Evolutionary conservation across 92 coral and sea anemone species (phyloP).

Genomic region (Phymanthus crucifer): DNA sequence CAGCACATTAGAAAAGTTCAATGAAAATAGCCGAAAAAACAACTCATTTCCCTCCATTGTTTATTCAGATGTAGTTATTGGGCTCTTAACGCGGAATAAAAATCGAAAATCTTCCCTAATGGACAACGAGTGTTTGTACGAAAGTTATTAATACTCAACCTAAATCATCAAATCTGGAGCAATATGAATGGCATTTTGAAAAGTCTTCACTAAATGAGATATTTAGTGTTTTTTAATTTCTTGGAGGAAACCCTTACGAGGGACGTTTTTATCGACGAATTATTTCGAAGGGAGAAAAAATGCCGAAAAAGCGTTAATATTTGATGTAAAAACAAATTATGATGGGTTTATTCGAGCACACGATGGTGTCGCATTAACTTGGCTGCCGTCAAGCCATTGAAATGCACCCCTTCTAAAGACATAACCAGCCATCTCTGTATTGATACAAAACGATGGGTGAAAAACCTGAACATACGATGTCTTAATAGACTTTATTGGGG

Average conservation of each 20-base stretch:
- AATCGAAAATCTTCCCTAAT: background rate
- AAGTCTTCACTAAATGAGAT: too few species aligned
- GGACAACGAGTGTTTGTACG: slow-evolving; percentile 15
- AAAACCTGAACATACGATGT: slow-evolving; percentile 24
- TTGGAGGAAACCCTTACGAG: too few species aligned
- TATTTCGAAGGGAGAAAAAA: too few species aligned
- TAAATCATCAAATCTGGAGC: background rate
- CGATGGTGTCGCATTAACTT: background rate
- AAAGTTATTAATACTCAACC: slow-evolving; percentile 8
- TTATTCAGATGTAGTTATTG: slow-evolving; percentile 29
- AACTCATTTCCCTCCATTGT: slow-evolving; percentile 8
- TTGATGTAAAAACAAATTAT: background rate
- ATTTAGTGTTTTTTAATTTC: too few species aligned
- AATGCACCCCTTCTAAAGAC: background rate
- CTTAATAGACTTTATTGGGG: slow-evolving; percentile 14
- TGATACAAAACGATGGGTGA: background rate
- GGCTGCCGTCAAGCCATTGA: background rate
- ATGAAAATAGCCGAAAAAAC: background rate
- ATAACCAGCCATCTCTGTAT: background rate
- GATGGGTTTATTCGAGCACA: background rate
- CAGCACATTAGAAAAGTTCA: background rate
- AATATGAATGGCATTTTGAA: background rate
- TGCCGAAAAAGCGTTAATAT: too few species aligned
- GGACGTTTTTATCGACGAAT: too few species aligned
- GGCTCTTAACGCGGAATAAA: slow-evolving; percentile 3